A percentile compares a stretch with the other conserved stretches of the same genome.
Evolutionary conservation across 2,888 invertebrate species (phyloP).

Genomic region (Baronia brevicornis): DNA sequence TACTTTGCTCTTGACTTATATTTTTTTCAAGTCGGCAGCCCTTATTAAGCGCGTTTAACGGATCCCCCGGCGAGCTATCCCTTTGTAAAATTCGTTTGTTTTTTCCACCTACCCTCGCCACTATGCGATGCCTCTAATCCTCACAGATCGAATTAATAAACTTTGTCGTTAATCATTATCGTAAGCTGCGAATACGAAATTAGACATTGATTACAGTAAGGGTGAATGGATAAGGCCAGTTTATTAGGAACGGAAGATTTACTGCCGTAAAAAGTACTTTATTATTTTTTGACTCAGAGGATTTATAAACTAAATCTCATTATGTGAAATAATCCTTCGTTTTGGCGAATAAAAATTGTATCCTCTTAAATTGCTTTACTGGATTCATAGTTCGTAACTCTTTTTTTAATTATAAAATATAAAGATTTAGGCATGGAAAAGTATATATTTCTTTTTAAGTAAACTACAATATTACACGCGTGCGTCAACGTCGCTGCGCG

Average conservation of each 20-base stretch:
- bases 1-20: neutral
- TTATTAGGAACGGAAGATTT: slow-evolving; percentile 51
- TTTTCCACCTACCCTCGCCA: slow-evolving; percentile 56
- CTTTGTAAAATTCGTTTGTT: slow-evolving; percentile 65
- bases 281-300: slow-evolving; percentile 29
- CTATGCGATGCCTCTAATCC: slow-evolving; percentile 57
- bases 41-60: slow-evolving; percentile 26
- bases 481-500: no score
- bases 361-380: no score
- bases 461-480: no score
- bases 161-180: slow-evolving; percentile 72
- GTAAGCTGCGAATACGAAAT: slow-evolving; percentile 67
- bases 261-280: slow-evolving; percentile 32
- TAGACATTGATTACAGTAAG: slow-evolving; percentile 66
- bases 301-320: slow-evolving; percentile 16
- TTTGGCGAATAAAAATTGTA: no score
- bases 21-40: slow-evolving; percentile 23
- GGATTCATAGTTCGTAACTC: no score
- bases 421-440: no score
- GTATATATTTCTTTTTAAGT: no score
- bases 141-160: slow-evolving; percentile 69
- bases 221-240: slow-evolving; percentile 55
- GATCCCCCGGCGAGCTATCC: slow-evolving; percentile 42
- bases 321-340: slow-evolving; percentile 7
- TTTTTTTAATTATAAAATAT: no score